Evolutionary conservation across 2,113 vertebrate genomes (phyloP).

Genomic region (Malurus alboscapulatus): DNA sequence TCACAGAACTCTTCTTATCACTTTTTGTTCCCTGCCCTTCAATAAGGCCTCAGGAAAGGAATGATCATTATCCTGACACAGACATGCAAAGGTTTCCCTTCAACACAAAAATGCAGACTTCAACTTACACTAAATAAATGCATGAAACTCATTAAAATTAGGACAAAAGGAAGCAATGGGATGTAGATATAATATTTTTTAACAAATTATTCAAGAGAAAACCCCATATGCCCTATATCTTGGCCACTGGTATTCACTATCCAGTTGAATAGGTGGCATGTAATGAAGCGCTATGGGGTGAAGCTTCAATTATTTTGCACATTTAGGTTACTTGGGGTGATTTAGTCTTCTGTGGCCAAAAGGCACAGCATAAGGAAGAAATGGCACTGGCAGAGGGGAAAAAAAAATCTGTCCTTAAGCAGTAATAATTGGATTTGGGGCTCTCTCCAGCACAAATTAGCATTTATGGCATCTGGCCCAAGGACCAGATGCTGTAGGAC

Average conservation of each 20-base stretch:
- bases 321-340: neutral
- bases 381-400: neutral
- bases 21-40: neutral
- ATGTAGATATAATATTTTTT: neutral
- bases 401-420: slow-evolving; percentile 29
- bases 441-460: slow-evolving; percentile 44
- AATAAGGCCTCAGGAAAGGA: neutral
- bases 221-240: neutral
- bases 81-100: neutral
- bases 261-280: neutral
- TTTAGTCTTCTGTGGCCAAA: neutral
- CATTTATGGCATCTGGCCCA: slow-evolving; percentile 30
- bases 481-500: slow-evolving; percentile 39
- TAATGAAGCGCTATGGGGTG: neutral
- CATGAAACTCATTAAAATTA: neutral
- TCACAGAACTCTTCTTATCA: neutral
- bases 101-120: neutral
- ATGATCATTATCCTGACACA: neutral
- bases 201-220: neutral
- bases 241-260: neutral
- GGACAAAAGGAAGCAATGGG: neutral
- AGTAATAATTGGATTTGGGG: slow-evolving; percentile 52
- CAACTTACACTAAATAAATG: neutral
- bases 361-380: neutral
- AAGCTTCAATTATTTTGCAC: neutral